Evolutionary conservation across 1,140 invertebrate genomes (phyloP).

Genomic region (Zaprionus vittiger): DNA sequence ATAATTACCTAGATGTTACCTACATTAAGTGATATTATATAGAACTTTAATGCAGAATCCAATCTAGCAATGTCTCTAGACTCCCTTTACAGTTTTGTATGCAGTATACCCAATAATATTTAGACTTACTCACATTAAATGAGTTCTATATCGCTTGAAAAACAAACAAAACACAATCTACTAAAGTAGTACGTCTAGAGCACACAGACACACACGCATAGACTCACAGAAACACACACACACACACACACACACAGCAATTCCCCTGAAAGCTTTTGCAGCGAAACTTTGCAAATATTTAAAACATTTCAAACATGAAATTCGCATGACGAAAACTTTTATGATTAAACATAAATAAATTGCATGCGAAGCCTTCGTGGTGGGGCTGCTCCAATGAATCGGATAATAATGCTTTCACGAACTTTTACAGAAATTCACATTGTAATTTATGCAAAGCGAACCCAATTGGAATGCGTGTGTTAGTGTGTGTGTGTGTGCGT

Average conservation of each 20-base stretch:
- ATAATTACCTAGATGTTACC: too few relatives aligned
- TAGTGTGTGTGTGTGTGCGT: not conserved
- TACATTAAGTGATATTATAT: too few relatives aligned
- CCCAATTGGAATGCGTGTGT: conserved; percentile 26
- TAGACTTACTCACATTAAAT: not conserved
- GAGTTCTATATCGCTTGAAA: conserved; percentile 2
- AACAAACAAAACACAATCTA: not conserved
- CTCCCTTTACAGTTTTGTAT: not conserved
- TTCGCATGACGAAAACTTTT: conserved; percentile 41
- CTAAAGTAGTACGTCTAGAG: not conserved
- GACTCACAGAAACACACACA: not conserved
- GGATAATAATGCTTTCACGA: conserved; percentile 60
- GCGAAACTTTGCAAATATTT: not conserved
- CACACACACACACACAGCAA: not conserved
- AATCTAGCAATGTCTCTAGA: too few relatives aligned
- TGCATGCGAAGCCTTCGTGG: conserved; percentile 33
- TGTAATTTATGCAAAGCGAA: conserved; percentile 37
- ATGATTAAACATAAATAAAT: conserved; percentile 42
- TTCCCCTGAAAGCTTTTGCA: not conserved
- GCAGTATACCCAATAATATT: not conserved
- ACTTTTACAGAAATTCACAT: conserved; percentile 17
- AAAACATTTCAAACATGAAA: conserved; percentile 16
- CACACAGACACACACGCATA: not conserved
- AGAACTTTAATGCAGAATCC: too few relatives aligned
- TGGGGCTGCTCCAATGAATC: conserved; percentile 52